Evolutionary conservation across 2,888 invertebrate genomes (phyloP).

Genomic region (Ceraclea dissimilis): DNA sequence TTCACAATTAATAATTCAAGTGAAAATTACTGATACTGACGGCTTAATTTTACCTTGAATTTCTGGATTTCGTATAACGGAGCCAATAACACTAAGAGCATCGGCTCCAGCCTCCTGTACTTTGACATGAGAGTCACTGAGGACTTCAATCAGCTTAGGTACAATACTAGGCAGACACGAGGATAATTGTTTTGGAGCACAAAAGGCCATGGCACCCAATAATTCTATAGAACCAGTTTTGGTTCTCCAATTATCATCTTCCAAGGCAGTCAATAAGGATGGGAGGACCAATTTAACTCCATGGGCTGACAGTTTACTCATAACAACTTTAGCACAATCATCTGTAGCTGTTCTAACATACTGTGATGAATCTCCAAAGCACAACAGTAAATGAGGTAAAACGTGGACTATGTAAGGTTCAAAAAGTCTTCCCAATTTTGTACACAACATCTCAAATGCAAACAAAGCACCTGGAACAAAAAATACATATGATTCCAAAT

Average conservation of each 20-base stretch:
- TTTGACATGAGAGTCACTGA: slow-evolving; percentile 95
- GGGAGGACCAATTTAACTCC: slow-evolving; percentile 97
- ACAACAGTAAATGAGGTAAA: slow-evolving; percentile 85
- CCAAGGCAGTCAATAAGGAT: slow-evolving; percentile 82
- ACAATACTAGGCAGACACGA: slow-evolving; percentile 97
- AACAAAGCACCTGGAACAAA: slow-evolving; percentile 70
- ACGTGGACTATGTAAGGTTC: slow-evolving; percentile 99
- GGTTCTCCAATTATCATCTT: slow-evolving; percentile 98
- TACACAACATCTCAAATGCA: slow-evolving; percentile 95
- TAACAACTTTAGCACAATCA: slow-evolving; percentile 91
- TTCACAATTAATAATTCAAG: neutral
- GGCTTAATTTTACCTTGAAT: slow-evolving; percentile 62
- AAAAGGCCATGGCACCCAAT: slow-evolving; percentile 96
- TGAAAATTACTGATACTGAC: too few species aligned
- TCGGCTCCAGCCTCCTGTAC: slow-evolving; percentile 96
- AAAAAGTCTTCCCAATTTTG: slow-evolving; percentile 90
- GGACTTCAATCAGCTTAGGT: slow-evolving; percentile 91
- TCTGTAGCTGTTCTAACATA: slow-evolving; percentile 95
- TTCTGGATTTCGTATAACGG: slow-evolving; percentile 97
- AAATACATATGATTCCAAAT: too few species aligned
- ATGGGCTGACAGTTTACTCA: slow-evolving; percentile 91
- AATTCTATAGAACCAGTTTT: slow-evolving; percentile 94
- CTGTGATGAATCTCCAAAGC: slow-evolving; percentile 93
- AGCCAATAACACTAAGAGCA: slow-evolving; percentile 92
- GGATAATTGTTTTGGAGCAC: slow-evolving; percentile 97